Evolutionary conservation across 1,140 invertebrate species (phyloP), one percentile per base, ranked within the genome.

Genomic region (Lineus longissimus): DNA sequence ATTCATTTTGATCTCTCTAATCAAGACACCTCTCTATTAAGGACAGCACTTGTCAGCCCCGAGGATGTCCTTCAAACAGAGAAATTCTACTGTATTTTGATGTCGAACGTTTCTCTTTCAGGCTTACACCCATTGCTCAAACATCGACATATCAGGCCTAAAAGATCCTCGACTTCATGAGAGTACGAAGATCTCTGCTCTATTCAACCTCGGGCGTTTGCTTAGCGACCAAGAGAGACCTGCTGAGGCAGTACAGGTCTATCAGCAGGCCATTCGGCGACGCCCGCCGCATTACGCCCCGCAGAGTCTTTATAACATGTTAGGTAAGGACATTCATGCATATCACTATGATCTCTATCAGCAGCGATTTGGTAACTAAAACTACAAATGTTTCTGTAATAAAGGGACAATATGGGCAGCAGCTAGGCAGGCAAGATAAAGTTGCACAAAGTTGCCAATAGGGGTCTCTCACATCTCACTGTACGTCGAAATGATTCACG

Each of bases 121-220:
- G 77, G 74, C 92, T 51, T 88, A 96, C 55, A 83, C 88, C 27
- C 86, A 90, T 57, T 95, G 93, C 68, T 87, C 91, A 7, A 86
- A 88, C 33, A 84, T 96, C 33, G 92, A 95, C 71, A 93, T 92
- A 0, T 86, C 88, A 1, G 89, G 90, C 2, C 86, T 97, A 2
- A 92, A 94, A 70, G 94, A 98, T 80, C 88, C 92, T 27, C 85
- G 89, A 56, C 89, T 91, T 40, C 95, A 98, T 80, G 92, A 95
- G 72, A 88, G 88, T 43, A 93, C 94, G 0, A 87, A 91, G 69
- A 90, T 95, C 36, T 94, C 95, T 2, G 92, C 94, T 2, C 85
- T 97, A 15, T 88, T 96, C 62, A 94, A 97, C 77, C 84, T 97
- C 64, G 95, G 94, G 6, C 87, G 91, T 25, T 85, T 98, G 27